phyloP scores from a whole-genome alignment of 2,797 vertebrate genomes.

The Amniataba percoides region DNA sequence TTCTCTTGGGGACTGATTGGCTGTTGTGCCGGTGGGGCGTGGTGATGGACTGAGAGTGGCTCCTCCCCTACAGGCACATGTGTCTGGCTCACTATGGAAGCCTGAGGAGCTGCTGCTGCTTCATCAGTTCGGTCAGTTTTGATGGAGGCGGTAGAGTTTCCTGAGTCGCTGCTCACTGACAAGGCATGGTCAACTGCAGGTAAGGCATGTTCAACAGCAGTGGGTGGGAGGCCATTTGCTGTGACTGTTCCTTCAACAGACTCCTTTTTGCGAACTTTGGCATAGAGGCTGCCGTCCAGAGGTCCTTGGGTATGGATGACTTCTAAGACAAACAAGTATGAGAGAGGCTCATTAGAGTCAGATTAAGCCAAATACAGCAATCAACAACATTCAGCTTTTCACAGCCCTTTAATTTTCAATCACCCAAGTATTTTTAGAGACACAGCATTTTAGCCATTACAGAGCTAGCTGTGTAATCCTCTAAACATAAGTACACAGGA shows the following conservation, averaged over 20 bases:
- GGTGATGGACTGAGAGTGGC: slow-evolving; percentile 27
- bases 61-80: slow-evolving; percentile 59
- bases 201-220: slow-evolving; percentile 78
- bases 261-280: slow-evolving; percentile 98
- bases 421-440: slow-evolving; percentile 26
- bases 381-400: slow-evolving; percentile 17
- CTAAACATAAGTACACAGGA: slow-evolving; percentile 15
- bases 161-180: slow-evolving; percentile 97
- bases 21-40: slow-evolving; percentile 61
- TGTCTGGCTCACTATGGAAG: slow-evolving; percentile 77
- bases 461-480: slow-evolving; percentile 14
- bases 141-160: slow-evolving; percentile 97
- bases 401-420: slow-evolving; percentile 27
- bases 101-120: slow-evolving; percentile 56
- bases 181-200: slow-evolving; percentile 92
- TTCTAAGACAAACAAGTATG: slow-evolving; percentile 81
- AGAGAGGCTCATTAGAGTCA: slow-evolving; percentile 42
- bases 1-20: slow-evolving; percentile 91
- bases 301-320: slow-evolving; percentile 97
- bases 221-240: slow-evolving; percentile 83
- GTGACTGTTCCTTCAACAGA: slow-evolving; percentile 89
- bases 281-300: slow-evolving; percentile 97
- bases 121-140: slow-evolving; percentile 98
- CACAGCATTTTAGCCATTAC: neutral
- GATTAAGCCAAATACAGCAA: slow-evolving; percentile 1